These are phyloP conservation scores for Myotis pilosus DNA, from an alignment of 2,797 vertebrate species.

Conservation along the genomic window DNA sequence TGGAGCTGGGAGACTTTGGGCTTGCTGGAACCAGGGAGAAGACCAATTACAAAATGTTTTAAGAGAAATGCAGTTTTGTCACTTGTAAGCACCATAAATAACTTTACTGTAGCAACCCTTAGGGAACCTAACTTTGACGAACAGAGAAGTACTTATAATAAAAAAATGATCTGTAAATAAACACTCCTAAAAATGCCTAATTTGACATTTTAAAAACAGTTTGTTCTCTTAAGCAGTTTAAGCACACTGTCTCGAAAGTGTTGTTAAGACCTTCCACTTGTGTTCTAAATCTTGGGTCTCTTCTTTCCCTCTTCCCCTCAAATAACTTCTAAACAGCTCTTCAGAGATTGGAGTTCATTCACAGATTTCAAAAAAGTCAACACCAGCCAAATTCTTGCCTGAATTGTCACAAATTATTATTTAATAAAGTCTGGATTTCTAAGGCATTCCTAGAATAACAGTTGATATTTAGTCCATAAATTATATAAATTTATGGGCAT, in stretches of 20 bases:
- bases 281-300: not conserved
- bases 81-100: constrained; percentile 38
- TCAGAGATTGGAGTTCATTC: not conserved
- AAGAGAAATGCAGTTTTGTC: constrained; percentile 28
- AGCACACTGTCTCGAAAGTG: not conserved
- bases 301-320: not conserved
- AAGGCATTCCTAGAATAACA: not conserved
- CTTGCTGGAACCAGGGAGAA: not conserved
- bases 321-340: not conserved
- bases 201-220: constrained; percentile 64
- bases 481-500: not conserved
- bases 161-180: constrained; percentile 64
- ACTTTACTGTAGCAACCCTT: constrained; percentile 37
- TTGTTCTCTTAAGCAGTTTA: constrained; percentile 59
- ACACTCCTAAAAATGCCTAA: constrained; percentile 44
- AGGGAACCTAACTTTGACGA: constrained; percentile 48
- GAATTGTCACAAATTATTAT: constrained; percentile 41
- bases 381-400: not conserved
- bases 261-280: constrained; percentile 10
- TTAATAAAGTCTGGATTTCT: constrained; percentile 33
- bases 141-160: constrained; percentile 53
- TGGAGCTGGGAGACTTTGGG: accelerated
- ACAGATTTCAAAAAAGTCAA: constrained; percentile 31
- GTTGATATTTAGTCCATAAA: not conserved
- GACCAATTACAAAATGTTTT: constrained; percentile 15